These are phyloP conservation scores for Drosophila silvestris DNA, from an alignment of 2,888 invertebrate genomes.

Conservation along the genomic window DNA sequence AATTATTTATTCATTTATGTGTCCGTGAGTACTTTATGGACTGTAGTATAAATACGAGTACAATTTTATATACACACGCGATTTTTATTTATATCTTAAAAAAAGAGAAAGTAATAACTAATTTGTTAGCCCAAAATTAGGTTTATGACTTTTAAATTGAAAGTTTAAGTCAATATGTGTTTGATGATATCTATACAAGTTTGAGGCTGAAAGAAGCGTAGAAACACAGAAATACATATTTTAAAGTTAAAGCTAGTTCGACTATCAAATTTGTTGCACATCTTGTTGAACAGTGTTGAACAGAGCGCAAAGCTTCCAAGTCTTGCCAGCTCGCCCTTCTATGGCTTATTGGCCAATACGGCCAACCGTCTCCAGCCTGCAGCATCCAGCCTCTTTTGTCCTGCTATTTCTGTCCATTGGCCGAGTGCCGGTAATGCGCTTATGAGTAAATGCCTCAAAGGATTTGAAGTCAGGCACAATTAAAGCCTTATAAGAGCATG, in stretches of 20 bases:
- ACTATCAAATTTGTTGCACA: neutral
- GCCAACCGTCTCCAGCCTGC: neutral
- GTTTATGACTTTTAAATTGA: neutral
- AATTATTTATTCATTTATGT: neutral
- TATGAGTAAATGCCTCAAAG: conserved; percentile 28
- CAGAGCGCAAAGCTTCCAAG: conserved; percentile 13
- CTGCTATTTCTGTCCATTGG: conserved; percentile 8
- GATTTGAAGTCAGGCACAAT: conserved; percentile 10
- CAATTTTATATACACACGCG: neutral
- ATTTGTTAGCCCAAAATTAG: neutral
- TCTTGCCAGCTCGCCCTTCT: conserved; percentile 18
- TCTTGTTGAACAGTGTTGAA: conserved; percentile 18
- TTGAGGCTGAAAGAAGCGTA: neutral
- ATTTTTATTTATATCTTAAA: neutral
- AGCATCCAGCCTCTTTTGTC: neutral
- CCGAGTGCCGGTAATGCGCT: conserved; percentile 48
- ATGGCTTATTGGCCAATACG: conserved; percentile 22
- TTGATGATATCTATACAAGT: neutral
- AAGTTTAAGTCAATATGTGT: neutral
- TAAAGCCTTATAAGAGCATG: conserved; percentile 25
- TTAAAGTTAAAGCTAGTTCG: neutral
- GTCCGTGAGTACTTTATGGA: neutral
- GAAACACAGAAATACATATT: neutral
- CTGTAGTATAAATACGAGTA: neutral
- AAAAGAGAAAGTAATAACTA: neutral